Percentiles rank a stretch among this genome's conserved stretches.
Conservation (phyloP, 1,140 invertebrate genomes). For the Drosophila bipectinata region DNA sequence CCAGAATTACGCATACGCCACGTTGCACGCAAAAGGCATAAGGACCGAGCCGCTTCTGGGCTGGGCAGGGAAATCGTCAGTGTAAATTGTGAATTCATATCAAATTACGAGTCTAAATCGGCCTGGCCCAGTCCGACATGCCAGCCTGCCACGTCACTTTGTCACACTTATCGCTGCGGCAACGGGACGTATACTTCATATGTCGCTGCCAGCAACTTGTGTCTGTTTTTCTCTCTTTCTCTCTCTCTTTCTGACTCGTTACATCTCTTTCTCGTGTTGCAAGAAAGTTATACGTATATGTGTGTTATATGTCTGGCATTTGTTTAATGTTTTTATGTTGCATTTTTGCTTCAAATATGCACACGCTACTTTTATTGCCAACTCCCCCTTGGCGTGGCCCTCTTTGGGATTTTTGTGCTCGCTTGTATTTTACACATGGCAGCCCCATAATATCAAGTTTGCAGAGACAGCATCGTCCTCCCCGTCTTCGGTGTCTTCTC, state of each 20-base stretch:
- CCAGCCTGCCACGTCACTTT: conserved; percentile 53
- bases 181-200: conserved; percentile 45
- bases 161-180: conserved; percentile 64
- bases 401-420: conserved; percentile 59
- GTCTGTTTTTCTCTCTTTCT: neutral
- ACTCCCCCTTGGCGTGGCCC: conserved; percentile 12
- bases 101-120: conserved; percentile 52
- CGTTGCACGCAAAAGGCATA: conserved; percentile 42
- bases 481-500: neutral
- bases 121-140: neutral
- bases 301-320: conserved; percentile 61
- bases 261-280: neutral
- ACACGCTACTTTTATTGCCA: conserved; percentile 74
- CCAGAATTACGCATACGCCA: conserved; percentile 72
- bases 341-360: conserved; percentile 75
- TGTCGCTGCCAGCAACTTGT: conserved; percentile 32
- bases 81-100: conserved; percentile 75
- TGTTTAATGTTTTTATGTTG: conserved; percentile 77
- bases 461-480: conserved; percentile 56
- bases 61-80: conserved; percentile 55
- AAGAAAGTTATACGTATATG: conserved; percentile 17
- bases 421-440: conserved; percentile 68
- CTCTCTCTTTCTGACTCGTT: neutral
- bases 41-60: neutral
- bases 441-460: conserved; percentile 65